A percentile compares a stretch with the other conserved stretches of the same genome.
Conservation (phyloP, 2,797 vertebrate species). For the Enteromius afrohamiltoni region DNA sequence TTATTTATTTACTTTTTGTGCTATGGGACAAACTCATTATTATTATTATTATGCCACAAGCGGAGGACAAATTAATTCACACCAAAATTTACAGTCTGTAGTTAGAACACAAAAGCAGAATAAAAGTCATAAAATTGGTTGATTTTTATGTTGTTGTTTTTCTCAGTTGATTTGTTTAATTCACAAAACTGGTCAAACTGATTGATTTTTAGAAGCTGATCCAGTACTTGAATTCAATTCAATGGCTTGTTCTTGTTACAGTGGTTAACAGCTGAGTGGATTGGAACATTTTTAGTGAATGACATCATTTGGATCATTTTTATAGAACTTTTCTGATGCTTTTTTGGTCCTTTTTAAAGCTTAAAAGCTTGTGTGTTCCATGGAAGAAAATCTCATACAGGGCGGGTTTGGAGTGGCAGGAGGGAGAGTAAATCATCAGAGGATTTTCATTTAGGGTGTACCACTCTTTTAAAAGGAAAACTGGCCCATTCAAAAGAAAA, state of each 20-base stretch:
- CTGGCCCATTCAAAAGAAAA: slow-evolving; percentile 25
- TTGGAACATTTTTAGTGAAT: background rate
- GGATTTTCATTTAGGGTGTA: background rate
- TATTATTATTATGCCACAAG: background rate
- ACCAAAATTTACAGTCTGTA: background rate
- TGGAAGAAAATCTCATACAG: background rate
- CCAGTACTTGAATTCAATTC: background rate
- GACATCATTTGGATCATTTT: background rate
- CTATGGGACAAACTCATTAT: background rate
- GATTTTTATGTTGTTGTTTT: background rate
- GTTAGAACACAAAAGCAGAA: background rate
- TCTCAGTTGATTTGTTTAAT: background rate
- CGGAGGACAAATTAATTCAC: background rate
- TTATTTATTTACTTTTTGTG: background rate
- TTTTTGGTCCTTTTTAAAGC: background rate
- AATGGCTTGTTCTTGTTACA: background rate
- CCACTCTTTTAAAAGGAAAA: background rate
- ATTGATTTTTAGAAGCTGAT: background rate
- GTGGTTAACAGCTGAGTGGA: background rate
- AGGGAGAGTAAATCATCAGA: slow-evolving; percentile 5
- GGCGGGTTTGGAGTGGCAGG: background rate
- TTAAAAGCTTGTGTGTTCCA: background rate
- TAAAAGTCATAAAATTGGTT: background rate
- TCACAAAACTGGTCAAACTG: background rate
- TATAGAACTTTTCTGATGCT: background rate